Evolutionary conservation across 2,113 vertebrate genomes (phyloP).

Genomic region (Emydocephalus ijimae): DNA sequence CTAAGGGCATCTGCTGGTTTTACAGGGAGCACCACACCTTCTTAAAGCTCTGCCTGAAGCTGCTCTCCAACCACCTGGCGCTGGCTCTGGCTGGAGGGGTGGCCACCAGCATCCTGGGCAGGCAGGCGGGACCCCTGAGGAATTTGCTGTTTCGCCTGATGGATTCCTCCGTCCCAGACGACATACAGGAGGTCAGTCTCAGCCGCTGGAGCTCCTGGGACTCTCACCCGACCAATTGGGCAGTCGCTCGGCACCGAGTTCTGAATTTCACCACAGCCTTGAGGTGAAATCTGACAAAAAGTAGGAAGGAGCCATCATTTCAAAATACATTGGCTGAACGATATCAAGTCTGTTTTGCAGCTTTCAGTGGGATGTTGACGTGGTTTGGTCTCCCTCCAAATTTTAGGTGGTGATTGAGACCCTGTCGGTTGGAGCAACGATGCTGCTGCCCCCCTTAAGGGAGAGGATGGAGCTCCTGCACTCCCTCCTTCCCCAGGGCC

Average conservation of each 20-base stretch:
- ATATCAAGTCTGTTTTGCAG: neutral
- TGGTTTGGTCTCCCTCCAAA: conserved; percentile 25
- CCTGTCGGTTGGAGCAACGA: conserved; percentile 95
- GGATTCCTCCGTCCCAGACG: conserved; percentile 97
- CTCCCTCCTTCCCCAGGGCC: conserved; percentile 93
- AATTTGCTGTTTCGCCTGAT: conserved; percentile 94
- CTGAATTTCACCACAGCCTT: neutral
- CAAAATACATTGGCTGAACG: neutral
- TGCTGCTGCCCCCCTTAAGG: conserved; percentile 91
- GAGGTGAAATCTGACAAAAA: neutral
- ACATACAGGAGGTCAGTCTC: conserved; percentile 90
- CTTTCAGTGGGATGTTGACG: neutral
- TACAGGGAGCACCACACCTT: conserved; percentile 94
- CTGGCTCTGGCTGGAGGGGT: conserved; percentile 94
- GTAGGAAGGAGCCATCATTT: neutral
- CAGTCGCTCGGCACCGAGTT: neutral
- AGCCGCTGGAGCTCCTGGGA: neutral
- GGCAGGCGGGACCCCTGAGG: conserved; percentile 90
- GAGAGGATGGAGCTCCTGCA: conserved; percentile 97
- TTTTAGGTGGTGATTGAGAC: conserved; percentile 94
- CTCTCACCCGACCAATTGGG: too few relatives aligned
- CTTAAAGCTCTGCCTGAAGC: conserved; percentile 91
- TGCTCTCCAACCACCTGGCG: conserved; percentile 95
- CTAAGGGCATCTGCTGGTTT: conserved; percentile 22
- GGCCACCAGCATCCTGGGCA: conserved; percentile 94